Conservation (phyloP, 2,113 vertebrate genomes). For the Daphoenositta chrysoptera region DNA sequence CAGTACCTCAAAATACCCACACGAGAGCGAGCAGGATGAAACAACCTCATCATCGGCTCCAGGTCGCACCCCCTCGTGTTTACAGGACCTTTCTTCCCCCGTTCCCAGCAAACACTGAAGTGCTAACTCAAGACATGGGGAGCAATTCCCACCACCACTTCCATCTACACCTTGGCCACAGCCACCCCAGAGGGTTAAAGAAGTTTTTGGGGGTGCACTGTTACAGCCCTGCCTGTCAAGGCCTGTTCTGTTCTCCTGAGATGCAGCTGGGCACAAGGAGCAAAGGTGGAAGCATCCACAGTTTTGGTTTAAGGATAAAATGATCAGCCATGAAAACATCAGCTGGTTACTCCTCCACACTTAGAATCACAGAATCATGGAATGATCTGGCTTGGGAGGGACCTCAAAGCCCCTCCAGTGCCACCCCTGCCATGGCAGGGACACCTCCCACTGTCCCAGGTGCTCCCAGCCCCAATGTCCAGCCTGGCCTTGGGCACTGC, state of each 20-base stretch:
- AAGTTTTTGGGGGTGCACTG: background rate
- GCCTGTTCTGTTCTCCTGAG: background rate
- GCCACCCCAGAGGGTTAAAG: background rate
- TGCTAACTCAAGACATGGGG: background rate
- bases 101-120: background rate
- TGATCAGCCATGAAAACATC: background rate
- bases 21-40: background rate
- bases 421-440: background rate
- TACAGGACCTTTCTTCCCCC: background rate
- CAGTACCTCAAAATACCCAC: background rate
- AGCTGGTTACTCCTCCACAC: background rate
- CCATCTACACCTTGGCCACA: accelerated
- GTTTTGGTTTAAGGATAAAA: background rate
- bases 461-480: background rate
- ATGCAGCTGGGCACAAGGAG: background rate
- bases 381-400: background rate
- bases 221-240: background rate
- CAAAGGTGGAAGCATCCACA: accelerated
- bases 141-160: background rate
- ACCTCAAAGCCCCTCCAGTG: accelerated
- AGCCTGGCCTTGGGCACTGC: background rate
- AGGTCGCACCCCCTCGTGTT: accelerated
- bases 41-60: background rate
- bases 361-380: background rate
- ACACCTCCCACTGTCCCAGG: background rate